Evolutionary conservation across 2,797 vertebrate species (phyloP).

Genomic region (Taeniopygia guttata): DNA sequence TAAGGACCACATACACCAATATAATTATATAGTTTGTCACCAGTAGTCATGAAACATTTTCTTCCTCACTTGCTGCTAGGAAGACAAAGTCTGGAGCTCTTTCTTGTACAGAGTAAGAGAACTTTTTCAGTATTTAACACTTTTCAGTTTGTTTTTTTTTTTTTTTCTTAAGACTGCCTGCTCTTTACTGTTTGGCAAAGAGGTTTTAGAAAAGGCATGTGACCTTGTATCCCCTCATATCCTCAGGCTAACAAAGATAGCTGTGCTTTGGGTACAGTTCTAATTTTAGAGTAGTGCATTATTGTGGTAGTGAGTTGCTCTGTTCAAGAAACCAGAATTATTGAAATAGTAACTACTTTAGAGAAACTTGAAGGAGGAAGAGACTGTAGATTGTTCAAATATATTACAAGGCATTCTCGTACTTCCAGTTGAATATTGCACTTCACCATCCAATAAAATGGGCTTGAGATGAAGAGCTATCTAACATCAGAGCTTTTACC

Average conservation of each 20-base stretch:
- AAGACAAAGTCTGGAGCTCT: neutral
- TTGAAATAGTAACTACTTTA: neutral
- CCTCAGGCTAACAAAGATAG: neutral
- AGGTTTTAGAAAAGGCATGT: neutral
- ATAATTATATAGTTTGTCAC: neutral
- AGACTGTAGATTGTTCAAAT: neutral
- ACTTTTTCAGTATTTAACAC: neutral
- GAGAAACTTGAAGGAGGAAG: neutral
- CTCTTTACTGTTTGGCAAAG: neutral
- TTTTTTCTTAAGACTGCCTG: neutral
- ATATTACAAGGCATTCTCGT: accelerated
- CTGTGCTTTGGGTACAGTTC: neutral
- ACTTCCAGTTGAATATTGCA: neutral
- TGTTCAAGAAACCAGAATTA: neutral
- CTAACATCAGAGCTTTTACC: neutral
- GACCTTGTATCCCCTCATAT: neutral
- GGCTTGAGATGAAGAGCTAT: neutral
- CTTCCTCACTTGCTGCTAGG: neutral
- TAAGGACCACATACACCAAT: neutral
- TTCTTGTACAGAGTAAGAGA: neutral
- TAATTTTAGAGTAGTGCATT: neutral
- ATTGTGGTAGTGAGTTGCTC: neutral
- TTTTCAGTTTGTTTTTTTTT: neutral
- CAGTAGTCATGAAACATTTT: neutral
- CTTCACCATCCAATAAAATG: neutral